Evolutionary conservation across 2,888 invertebrate genomes (phyloP), one percentile per base, ranked within the genome.

Genomic region (Meta bourneti): DNA sequence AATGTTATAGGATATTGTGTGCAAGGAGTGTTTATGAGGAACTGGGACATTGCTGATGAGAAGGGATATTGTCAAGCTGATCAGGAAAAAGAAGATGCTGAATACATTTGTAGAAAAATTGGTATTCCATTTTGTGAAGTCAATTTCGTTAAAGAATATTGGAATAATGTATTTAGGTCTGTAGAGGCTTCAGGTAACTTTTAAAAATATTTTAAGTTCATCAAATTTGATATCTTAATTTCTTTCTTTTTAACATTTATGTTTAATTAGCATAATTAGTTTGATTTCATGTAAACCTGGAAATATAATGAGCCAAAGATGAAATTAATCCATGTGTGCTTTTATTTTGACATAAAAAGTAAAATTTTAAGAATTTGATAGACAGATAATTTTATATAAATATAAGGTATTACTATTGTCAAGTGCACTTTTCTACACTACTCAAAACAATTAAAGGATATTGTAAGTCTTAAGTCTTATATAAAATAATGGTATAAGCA

Each of bases 11-110:
- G 98, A 77, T 98, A 96, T 95, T 96, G 97, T 94, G 97, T 99
- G 0, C 96, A 96, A 94, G 98, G 97, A 34, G 97, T 98, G 16
- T 99, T 98, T 95, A 98, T 99, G 98, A 97, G 97, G 95, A 99
- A 99, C 95, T 99, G 99, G 99, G 99, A 99, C 94, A 96, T 96
- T 93, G 95, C 96, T 79, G 97, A 99, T 95, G 99, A 99, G 95
- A 96, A 96, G 83, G 98, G 98, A 0, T 93, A 94, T 11, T 99
- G 99, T 95, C 96, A 96, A 52, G 96, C 96, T 8, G 97, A 98
- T 94, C 96, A 96, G 94, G 99, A 99, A 95, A 96, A 96, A 93
- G 96, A 97, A 94, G 98, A 99, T 96, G 99, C 99, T 0, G 95
- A 96, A 94, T 96, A 96, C 95, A 96, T 98, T 70, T 98, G 98